Evolutionary conservation across 2,888 invertebrate genomes (phyloP).

Genomic region (Rotaria magnacalcarata): DNA sequence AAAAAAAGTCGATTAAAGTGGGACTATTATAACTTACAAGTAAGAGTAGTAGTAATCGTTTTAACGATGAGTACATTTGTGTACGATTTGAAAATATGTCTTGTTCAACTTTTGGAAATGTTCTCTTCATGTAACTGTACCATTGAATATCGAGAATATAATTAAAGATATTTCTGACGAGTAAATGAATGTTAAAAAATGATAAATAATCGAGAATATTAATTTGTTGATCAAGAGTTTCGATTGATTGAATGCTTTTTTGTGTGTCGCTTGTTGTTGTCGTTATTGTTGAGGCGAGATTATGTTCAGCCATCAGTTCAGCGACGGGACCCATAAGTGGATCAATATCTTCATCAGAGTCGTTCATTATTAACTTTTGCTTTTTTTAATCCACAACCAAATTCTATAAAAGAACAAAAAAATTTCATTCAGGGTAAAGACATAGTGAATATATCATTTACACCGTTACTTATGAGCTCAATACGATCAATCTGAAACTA

Average conservation of each 20-base stretch:
- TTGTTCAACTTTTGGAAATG: not conserved
- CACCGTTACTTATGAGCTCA: not conserved
- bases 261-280: not conserved
- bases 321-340: not conserved
- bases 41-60: not conserved
- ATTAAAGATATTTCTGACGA: not conserved
- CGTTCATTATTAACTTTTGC: not conserved
- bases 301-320: slow-evolving; percentile 1
- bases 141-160: not conserved
- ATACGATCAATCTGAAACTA: not conserved
- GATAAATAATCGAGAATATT: not conserved
- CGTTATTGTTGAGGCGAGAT: not conserved
- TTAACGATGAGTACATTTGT: not conserved
- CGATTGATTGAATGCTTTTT: not conserved
- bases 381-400: not conserved
- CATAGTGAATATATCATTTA: not conserved
- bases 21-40: not conserved
- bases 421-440: too few species aligned
- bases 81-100: not conserved
- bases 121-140: not conserved
- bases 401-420: not conserved
- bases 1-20: too few species aligned
- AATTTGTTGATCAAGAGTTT: not conserved
- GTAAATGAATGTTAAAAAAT: not conserved
- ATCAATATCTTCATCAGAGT: slow-evolving; percentile 3